Evolutionary conservation across 2,797 vertebrate genomes (phyloP).

Genomic region (Cyclopterus lumpus): DNA sequence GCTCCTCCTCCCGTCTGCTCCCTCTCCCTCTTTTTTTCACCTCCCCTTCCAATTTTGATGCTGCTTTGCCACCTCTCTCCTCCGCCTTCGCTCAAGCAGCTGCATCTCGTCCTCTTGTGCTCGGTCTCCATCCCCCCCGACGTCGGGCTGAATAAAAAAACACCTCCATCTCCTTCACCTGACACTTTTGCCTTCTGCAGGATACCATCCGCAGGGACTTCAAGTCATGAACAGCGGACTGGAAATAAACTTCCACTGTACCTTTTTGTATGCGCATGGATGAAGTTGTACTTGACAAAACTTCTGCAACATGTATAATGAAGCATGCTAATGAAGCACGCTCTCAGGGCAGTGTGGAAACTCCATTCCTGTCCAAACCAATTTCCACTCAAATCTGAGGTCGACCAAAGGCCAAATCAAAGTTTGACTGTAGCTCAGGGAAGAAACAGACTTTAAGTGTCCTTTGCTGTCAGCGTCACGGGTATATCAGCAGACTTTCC

Average conservation of each 20-base stretch:
- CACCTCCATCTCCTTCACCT: constrained; percentile 46
- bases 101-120: constrained; percentile 23
- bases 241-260: constrained; percentile 36
- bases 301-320: constrained; percentile 65
- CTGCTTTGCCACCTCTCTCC: constrained; percentile 23
- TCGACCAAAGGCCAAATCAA: constrained; percentile 57
- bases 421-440: constrained; percentile 57
- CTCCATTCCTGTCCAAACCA: constrained; percentile 64
- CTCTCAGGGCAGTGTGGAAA: constrained; percentile 55
- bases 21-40: constrained; percentile 17
- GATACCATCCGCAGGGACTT: constrained; percentile 20
- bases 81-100: constrained; percentile 14
- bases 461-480: constrained; percentile 36
- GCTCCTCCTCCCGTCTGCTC: constrained; percentile 4
- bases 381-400: constrained; percentile 64
- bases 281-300: constrained; percentile 57
- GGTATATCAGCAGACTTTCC: constrained; percentile 19
- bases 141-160: constrained; percentile 49
- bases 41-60: constrained; percentile 28
- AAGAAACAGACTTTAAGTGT: constrained; percentile 61
- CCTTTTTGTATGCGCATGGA: constrained; percentile 36
- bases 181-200: constrained; percentile 44
- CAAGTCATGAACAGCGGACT: constrained; percentile 41
- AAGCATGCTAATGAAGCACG: constrained; percentile 66
- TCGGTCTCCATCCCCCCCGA: constrained; percentile 9